phyloP scores from a whole-genome alignment of 2,888 invertebrate species.

The Microplitis manilae region DNA sequence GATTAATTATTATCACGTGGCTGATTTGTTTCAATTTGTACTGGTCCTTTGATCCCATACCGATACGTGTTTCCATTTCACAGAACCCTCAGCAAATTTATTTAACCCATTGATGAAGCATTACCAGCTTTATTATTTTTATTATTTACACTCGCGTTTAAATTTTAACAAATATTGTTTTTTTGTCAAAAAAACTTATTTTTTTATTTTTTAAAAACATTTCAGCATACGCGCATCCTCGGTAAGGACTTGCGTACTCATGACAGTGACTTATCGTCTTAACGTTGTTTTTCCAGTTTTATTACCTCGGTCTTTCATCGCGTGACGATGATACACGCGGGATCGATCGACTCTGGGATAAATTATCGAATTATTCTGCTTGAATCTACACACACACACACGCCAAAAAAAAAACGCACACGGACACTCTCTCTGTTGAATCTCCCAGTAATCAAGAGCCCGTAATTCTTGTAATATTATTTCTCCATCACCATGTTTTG shows the following conservation, averaged over 20 bases:
- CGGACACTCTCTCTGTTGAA: not conserved
- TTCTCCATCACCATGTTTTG: not conserved
- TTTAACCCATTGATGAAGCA: constrained; percentile 38
- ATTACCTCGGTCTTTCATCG: constrained; percentile 39
- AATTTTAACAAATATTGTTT: constrained; percentile 8
- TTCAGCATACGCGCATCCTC: not conserved
- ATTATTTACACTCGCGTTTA: not conserved
- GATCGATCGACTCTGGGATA: constrained; percentile 33
- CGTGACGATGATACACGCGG: constrained; percentile 43
- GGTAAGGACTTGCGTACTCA: constrained; percentile 15
- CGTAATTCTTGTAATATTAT: constrained; percentile 4
- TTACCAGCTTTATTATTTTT: constrained; percentile 22
- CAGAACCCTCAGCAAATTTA: constrained; percentile 56
- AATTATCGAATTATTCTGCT: constrained; percentile 39
- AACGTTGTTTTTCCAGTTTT: constrained; percentile 39
- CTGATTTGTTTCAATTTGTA: constrained; percentile 70
- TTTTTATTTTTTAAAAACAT: constrained; percentile 9
- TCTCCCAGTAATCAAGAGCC: not conserved
- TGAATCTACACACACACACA: constrained; percentile 7
- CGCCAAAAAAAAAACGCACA: too few relatives aligned
- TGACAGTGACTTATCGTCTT: constrained; percentile 47
- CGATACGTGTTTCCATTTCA: constrained; percentile 64
- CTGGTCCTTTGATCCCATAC: constrained; percentile 64
- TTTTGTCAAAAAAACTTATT: not conserved
- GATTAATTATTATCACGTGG: constrained; percentile 70